phyloP scores from a whole-genome alignment of 2,888 invertebrate species.

The Ophioninae sp. region DNA sequence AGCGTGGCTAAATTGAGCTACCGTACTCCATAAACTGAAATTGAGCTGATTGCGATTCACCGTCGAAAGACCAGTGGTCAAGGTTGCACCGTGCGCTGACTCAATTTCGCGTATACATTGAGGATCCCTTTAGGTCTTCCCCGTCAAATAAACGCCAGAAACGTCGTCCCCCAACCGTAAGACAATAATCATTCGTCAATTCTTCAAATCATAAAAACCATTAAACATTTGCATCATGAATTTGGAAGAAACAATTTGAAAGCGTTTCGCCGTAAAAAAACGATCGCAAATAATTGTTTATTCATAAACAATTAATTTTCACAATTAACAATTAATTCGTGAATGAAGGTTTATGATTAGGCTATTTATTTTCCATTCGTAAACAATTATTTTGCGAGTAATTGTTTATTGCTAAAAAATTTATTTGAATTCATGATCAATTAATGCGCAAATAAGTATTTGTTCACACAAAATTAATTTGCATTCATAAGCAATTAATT shows the following conservation, averaged over 20 bases:
- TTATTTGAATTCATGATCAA: too few species aligned
- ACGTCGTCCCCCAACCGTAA: conserved; percentile 8
- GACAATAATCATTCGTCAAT: not conserved
- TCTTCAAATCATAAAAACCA: not conserved
- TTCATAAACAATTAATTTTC: too few species aligned
- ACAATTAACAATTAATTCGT: too few species aligned
- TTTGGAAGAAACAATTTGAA: not conserved
- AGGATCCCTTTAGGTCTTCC: not conserved
- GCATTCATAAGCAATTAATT: too few species aligned
- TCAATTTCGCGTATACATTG: conserved; percentile 54
- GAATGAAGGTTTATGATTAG: too few species aligned
- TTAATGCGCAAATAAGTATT: too few species aligned
- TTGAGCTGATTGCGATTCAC: conserved; percentile 63
- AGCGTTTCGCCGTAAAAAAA: too few species aligned
- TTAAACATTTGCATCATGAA: not conserved
- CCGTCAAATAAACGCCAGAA: conserved; percentile 59
- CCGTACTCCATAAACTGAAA: conserved; percentile 66
- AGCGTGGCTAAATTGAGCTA: conserved; percentile 68
- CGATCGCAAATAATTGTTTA: not conserved
- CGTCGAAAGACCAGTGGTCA: conserved; percentile 7
- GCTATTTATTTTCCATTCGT: too few species aligned
- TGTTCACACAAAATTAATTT: too few species aligned
- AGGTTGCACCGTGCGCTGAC: conserved; percentile 15
- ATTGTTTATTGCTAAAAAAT: too few species aligned
- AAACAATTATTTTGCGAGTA: too few species aligned